Evolutionary conservation across 2,888 invertebrate species (phyloP), one percentile per base, ranked within the genome.

Genomic region (Helobdella robusta): DNA sequence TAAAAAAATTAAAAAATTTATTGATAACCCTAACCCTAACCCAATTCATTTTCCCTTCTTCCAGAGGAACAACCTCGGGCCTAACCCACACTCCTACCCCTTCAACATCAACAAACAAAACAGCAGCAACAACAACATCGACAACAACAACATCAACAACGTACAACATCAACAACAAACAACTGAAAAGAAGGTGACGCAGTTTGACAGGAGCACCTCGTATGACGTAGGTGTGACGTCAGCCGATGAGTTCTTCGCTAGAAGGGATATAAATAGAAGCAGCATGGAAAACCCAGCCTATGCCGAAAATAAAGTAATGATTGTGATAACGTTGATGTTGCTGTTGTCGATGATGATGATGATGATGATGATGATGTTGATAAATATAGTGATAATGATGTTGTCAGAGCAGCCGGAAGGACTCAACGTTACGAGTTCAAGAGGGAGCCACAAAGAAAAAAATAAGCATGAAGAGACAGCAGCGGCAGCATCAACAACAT

Each of bases 121-220:
- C 30, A n/a, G n/a, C 4, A 28, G 32, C 23, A 54, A 54, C 54
- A 54, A 28, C 54, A 54, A 54, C 54, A 54, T 30, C 25, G 32
- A 54, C 28, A 25, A 54, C 54, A 54, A 50, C 25, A 25, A 50
- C 50, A 50, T 6, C 50, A 50, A 50, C 5, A 50, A 50, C 25
- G n/a, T n/a, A n/a, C n/a, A n/a, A n/a, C n/a, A n/a, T n/a, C n/a
- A n/a, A n/a, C 50, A 23, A 6, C 5, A 23, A 50, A 5, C 5
- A 50, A 4, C 6, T 23, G 20, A 50, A 50, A 50, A 50, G 11
- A 40, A 40, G 8, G n/a, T 15, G 18, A 11, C 11, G 18, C n/a
- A 40, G 44, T 59, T 59, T 59, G 59, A 59, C 36, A 59, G 59
- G 25, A 36, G 35, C 34, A 59, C 59, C 5, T 35, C 40, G 4